Conservation (phyloP, 2,888 invertebrate species). For the Tetropium fuscum region DNA sequence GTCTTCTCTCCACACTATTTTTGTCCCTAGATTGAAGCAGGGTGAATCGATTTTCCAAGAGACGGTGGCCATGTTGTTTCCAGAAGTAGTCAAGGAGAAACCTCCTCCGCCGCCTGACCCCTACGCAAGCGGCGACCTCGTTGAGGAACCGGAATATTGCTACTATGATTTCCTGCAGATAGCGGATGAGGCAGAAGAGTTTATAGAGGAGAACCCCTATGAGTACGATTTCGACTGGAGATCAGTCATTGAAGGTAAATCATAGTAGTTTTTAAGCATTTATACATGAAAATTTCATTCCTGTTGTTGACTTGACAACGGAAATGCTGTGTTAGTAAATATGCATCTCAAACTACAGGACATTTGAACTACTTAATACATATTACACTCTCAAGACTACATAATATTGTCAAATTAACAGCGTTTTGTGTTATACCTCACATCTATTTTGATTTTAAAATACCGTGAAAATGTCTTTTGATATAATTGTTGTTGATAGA, state of each 20-base stretch:
- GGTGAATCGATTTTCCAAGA: conserved; percentile 75
- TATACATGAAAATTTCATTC: too few species aligned
- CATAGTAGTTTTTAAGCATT: too few species aligned
- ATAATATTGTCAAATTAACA: too few species aligned
- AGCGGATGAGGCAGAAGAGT: conserved; percentile 54
- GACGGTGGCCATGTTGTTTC: conserved; percentile 72
- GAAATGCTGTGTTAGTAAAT: too few species aligned
- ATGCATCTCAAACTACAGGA: too few species aligned
- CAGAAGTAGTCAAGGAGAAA: conserved; percentile 70
- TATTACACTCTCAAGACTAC: too few species aligned
- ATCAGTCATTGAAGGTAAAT: conserved; percentile 62
- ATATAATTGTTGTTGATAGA: too few species aligned
- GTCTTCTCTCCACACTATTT: background rate
- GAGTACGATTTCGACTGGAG: conserved; percentile 71
- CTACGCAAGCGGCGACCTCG: conserved; percentile 43
- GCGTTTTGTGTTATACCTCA: too few species aligned
- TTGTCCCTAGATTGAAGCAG: conserved; percentile 63
- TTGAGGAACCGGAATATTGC: conserved; percentile 55
- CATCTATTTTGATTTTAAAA: too few species aligned
- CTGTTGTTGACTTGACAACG: too few species aligned
- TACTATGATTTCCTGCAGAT: conserved; percentile 59
- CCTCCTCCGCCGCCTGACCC: conserved; percentile 64
- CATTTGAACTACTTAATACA: too few species aligned
- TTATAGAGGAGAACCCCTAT: conserved; percentile 68
- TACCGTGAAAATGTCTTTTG: too few species aligned